Evolutionary conservation across 2,888 invertebrate genomes (phyloP).

Genomic region (Kryphioiulus occultus): DNA sequence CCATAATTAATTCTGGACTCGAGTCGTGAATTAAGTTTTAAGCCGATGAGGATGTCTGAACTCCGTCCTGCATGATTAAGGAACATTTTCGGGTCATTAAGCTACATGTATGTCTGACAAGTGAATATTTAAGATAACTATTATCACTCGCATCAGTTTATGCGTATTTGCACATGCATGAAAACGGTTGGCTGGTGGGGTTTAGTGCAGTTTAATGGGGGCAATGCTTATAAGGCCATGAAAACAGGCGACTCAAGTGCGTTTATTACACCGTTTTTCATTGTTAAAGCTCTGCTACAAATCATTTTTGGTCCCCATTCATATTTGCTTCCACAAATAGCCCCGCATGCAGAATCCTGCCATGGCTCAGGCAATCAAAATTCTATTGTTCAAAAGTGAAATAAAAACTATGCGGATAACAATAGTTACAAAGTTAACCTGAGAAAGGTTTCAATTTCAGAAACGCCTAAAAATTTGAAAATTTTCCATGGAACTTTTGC

Average conservation of each 20-base stretch:
- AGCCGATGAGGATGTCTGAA: slow-evolving; percentile 23
- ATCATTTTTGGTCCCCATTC: not conserved
- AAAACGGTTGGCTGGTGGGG: not conserved
- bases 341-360: not conserved
- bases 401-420: not conserved
- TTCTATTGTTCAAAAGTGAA: not conserved
- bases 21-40: not conserved
- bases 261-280: not conserved
- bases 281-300: not conserved
- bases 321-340: not conserved
- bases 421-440: not conserved
- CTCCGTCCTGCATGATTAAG: not conserved
- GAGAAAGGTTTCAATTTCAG: not conserved
- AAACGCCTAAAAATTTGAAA: too few species aligned
- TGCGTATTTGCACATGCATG: not conserved
- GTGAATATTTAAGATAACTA: not conserved
- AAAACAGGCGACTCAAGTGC: not conserved
- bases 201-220: too few species aligned
- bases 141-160: not conserved
- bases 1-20: not conserved
- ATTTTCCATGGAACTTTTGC: too few species aligned
- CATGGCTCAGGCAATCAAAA: not conserved
- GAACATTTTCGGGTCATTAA: slow-evolving; percentile 17
- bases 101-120: slow-evolving; percentile 29
- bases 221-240: too few species aligned